These are phyloP conservation scores for Corbicula japonica DNA, from an alignment of 2,888 invertebrate genomes.

Conservation along the genomic window DNA sequence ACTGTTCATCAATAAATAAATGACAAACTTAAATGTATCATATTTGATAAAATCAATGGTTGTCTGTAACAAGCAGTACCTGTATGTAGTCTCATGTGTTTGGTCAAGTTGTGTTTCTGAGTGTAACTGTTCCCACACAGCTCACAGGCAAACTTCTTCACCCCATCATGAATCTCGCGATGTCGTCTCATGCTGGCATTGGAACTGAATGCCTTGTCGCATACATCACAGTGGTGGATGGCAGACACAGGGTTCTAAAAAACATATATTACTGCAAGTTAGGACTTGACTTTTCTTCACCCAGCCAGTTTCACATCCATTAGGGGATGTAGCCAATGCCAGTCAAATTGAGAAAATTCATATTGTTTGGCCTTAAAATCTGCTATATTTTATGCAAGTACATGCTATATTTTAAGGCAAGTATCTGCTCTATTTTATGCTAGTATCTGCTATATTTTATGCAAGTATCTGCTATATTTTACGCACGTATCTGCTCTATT, in stretches of 20 bases:
- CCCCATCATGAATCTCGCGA: slow-evolving; percentile 51
- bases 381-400: not conserved
- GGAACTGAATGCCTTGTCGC: slow-evolving; percentile 53
- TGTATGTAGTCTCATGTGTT: slow-evolving; percentile 59
- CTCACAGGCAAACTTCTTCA: slow-evolving; percentile 56
- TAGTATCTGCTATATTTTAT: not conserved
- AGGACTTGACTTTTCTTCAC: not conserved
- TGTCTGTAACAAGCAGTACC: too few species aligned
- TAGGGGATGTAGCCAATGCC: not conserved
- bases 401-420: not conserved
- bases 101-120: slow-evolving; percentile 64
- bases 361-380: too few species aligned
- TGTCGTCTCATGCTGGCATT: slow-evolving; percentile 50
- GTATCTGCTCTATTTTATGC: too few species aligned
- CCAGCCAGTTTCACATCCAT: not conserved
- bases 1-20: too few species aligned
- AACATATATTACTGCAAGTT: not conserved
- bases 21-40: too few species aligned
- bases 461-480: not conserved
- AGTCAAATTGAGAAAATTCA: not conserved
- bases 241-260: slow-evolving; percentile 19
- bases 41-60: too few species aligned
- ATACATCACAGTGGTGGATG: slow-evolving; percentile 44
- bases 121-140: slow-evolving; percentile 64
- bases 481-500: not conserved